Evolutionary conservation across 2,113 vertebrate genomes (phyloP).

Genomic region (Grammomys surdaster): DNA sequence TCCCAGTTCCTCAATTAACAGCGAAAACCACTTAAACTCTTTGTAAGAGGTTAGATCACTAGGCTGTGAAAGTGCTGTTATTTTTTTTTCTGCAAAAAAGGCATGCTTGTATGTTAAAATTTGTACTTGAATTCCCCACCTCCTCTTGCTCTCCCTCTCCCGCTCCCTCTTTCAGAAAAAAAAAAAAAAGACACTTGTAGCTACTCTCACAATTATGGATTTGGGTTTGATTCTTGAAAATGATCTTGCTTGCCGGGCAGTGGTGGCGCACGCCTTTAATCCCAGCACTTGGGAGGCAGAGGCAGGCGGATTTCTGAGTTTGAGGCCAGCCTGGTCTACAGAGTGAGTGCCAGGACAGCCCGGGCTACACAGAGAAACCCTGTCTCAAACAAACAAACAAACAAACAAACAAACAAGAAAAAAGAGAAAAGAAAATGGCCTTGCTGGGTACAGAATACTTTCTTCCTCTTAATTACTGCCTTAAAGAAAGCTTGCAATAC

Average conservation of each 20-base stretch:
- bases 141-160: background rate
- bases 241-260: background rate
- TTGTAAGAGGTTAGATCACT: background rate
- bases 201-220: constrained; percentile 16
- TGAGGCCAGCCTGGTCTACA: too few species aligned
- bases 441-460: constrained; percentile 18
- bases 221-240: constrained; percentile 55
- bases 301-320: too few species aligned
- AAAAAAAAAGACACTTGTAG: background rate
- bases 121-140: constrained; percentile 8
- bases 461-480: background rate
- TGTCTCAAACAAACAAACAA: too few species aligned
- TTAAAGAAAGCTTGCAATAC: constrained; percentile 4
- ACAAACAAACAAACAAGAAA: too few species aligned
- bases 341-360: too few species aligned
- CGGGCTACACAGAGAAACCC: too few species aligned
- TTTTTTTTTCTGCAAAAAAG: background rate
- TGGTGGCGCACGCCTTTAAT: too few species aligned
- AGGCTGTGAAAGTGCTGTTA: background rate
- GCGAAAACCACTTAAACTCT: background rate
- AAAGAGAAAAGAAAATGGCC: constrained; percentile 1
- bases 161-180: background rate
- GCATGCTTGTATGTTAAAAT: background rate
- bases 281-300: too few species aligned
- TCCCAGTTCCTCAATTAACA: background rate